phyloP scores from a whole-genome alignment of 2,113 vertebrate genomes.

The Peucedramus taeniatus region DNA sequence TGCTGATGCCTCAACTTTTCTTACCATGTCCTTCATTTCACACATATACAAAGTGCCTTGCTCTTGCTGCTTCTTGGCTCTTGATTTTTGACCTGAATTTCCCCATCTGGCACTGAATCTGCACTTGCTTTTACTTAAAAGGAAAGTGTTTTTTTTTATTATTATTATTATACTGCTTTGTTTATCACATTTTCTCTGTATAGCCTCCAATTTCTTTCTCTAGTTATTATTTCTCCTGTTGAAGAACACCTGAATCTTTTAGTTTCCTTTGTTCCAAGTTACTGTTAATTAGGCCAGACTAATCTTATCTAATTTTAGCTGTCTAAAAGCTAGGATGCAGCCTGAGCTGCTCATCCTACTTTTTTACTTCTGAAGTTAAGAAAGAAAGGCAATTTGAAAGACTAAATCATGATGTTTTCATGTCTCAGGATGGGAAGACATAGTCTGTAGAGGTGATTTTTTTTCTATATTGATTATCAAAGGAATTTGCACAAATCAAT shows the following conservation, averaged over 20 bases:
- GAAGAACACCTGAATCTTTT: not conserved
- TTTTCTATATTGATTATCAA: not conserved
- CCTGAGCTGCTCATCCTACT: not conserved
- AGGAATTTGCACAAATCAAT: not conserved
- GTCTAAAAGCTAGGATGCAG: not conserved
- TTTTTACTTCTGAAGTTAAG: not conserved
- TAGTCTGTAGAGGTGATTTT: not conserved
- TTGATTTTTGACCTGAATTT: not conserved
- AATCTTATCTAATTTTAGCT: not conserved
- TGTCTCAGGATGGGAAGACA: not conserved
- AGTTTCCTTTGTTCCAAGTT: not conserved
- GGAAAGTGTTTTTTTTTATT: not conserved
- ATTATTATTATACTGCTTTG: not conserved
- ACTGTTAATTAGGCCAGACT: not conserved
- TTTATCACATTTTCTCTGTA: accelerated
- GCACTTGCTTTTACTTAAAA: too few relatives aligned
- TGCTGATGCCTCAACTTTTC: not conserved
- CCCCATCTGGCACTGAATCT: not conserved
- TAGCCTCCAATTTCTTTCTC: not conserved
- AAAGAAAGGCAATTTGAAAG: not conserved
- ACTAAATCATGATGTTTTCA: accelerated
- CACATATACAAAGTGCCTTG: not conserved
- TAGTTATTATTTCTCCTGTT: not conserved
- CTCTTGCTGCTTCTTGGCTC: not conserved
- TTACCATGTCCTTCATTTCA: not conserved